Evolutionary conservation across 2,797 vertebrate genomes (phyloP).

Genomic region (Carcharodon carcharias): DNA sequence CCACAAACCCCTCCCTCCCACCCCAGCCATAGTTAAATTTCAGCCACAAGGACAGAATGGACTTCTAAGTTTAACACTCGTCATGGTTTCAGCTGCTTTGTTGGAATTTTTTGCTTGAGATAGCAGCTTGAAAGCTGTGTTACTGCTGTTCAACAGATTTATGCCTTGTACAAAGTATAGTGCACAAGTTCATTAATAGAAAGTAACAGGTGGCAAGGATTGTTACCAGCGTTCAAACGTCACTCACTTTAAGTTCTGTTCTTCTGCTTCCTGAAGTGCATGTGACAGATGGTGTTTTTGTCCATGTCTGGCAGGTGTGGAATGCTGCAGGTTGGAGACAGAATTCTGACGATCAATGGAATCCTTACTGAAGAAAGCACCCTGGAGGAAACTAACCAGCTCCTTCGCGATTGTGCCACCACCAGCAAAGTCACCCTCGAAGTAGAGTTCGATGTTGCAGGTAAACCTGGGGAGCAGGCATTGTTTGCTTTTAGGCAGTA

Average conservation of each 20-base stretch:
- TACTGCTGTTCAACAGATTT: constrained; percentile 10
- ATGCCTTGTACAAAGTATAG: background rate
- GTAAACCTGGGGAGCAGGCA: constrained; percentile 51
- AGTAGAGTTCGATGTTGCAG: constrained; percentile 96
- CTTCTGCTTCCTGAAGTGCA: background rate
- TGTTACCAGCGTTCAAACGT: background rate
- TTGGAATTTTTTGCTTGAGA: background rate
- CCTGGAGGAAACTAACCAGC: constrained; percentile 94
- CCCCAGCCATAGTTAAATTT: background rate
- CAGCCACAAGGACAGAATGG: background rate
- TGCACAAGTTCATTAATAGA: background rate
- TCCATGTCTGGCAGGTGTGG: constrained; percentile 70
- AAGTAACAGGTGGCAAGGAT: background rate
- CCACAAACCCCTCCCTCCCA: background rate
- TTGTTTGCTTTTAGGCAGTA: background rate
- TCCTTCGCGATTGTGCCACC: constrained; percentile 89
- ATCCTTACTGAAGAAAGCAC: constrained; percentile 93
- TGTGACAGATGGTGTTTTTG: constrained; percentile 40
- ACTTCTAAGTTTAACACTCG: background rate
- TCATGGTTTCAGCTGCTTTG: background rate
- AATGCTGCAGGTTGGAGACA: constrained; percentile 90
- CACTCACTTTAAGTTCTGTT: background rate
- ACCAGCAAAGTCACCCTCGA: constrained; percentile 91
- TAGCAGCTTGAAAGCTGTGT: constrained; percentile 4
- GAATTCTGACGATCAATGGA: constrained; percentile 90